These are phyloP conservation scores for Apogon hyalosoma DNA, from an alignment of 2,797 vertebrate genomes.

Conservation along the genomic window DNA sequence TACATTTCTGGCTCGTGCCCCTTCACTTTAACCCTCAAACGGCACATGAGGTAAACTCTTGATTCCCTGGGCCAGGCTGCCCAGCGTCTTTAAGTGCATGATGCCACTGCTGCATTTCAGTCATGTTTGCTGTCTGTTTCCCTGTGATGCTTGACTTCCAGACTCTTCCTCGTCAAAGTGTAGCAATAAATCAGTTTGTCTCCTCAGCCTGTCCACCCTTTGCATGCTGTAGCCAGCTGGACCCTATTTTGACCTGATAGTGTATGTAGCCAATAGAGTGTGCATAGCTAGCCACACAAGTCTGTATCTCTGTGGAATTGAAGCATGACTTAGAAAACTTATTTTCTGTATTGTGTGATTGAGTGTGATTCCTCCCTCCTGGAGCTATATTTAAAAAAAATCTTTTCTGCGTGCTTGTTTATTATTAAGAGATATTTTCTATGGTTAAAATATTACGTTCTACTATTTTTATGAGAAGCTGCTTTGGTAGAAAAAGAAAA, in stretches of 20 bases:
- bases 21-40: constrained; percentile 33
- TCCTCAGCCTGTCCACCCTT: constrained; percentile 53
- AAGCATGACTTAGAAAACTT: constrained; percentile 76
- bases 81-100: constrained; percentile 71
- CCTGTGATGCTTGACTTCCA: constrained; percentile 79
- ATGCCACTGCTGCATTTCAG: constrained; percentile 71
- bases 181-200: constrained; percentile 80
- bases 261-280: constrained; percentile 75
- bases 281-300: constrained; percentile 65
- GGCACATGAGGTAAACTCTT: constrained; percentile 47
- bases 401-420: constrained; percentile 61
- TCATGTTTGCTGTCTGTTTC: constrained; percentile 67
- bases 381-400: constrained; percentile 36
- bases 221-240: constrained; percentile 79
- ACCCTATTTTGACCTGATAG: constrained; percentile 68
- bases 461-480: constrained; percentile 72
- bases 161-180: constrained; percentile 81
- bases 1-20: constrained; percentile 22
- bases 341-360: constrained; percentile 68
- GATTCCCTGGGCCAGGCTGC: constrained; percentile 39
- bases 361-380: constrained; percentile 61
- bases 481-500: constrained; percentile 51
- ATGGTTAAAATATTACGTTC: constrained; percentile 62
- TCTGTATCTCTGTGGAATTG: constrained; percentile 70
- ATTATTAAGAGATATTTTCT: constrained; percentile 67